phyloP scores from a whole-genome alignment of 2,797 vertebrate species.

The Periophthalmus magnuspinnatus region DNA sequence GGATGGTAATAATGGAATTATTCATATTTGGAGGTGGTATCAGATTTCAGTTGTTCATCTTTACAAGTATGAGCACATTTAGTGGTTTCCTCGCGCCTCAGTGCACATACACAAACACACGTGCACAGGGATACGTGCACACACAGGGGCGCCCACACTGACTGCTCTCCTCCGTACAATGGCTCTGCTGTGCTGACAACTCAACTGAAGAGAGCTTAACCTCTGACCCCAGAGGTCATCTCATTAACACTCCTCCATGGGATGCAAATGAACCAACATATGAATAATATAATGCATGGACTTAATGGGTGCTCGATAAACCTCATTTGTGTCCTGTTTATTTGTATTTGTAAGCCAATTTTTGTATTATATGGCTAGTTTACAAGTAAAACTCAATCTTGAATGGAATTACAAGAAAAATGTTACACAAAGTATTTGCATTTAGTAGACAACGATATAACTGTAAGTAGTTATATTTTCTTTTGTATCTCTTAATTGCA shows the following conservation, averaged over 20 bases:
- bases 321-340: neutral
- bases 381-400: neutral
- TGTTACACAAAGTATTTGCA: neutral
- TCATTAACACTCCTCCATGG: constrained; percentile 69
- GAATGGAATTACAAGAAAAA: neutral
- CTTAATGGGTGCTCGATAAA: constrained; percentile 41
- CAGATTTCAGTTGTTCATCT: neutral
- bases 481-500: neutral
- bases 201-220: constrained; percentile 81
- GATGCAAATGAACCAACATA: constrained; percentile 67
- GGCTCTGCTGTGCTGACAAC: constrained; percentile 79
- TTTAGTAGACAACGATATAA: neutral
- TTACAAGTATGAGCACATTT: neutral
- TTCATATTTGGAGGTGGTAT: neutral
- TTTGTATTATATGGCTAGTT: neutral
- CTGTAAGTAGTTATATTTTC: neutral
- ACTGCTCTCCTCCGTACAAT: constrained; percentile 71
- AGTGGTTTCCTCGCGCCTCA: constrained; percentile 67
- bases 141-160: constrained; percentile 40
- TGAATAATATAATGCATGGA: constrained; percentile 59
- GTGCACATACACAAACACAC: constrained; percentile 34
- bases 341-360: neutral
- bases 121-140: constrained; percentile 17
- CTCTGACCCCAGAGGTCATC: constrained; percentile 75
- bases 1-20: neutral